Conservation (phyloP, 1,140 invertebrate species). For the Chironomus striatipennis region DNA sequence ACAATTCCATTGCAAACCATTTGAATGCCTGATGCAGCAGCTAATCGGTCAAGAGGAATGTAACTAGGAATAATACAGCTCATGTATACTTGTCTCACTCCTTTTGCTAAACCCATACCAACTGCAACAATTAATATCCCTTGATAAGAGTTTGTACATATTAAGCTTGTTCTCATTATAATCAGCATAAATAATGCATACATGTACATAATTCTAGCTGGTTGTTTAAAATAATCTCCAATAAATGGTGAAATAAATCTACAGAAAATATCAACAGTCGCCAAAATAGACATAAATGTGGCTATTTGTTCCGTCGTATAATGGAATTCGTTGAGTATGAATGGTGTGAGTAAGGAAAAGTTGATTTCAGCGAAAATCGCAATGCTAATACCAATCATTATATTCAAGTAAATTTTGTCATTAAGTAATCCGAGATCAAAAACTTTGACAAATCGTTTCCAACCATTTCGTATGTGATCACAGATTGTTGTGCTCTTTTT, state of each 20-base stretch:
- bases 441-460: slow-evolving; percentile 35
- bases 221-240: slow-evolving; percentile 48
- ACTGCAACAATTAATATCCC: slow-evolving; percentile 22
- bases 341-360: slow-evolving; percentile 55
- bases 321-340: slow-evolving; percentile 51
- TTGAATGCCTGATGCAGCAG: slow-evolving; percentile 55
- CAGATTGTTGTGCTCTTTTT: slow-evolving; percentile 27
- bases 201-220: slow-evolving; percentile 53
- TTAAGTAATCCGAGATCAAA: slow-evolving; percentile 48
- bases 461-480: not conserved
- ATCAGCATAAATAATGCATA: slow-evolving; percentile 50
- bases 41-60: slow-evolving; percentile 50
- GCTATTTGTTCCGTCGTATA: slow-evolving; percentile 49
- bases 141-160: not conserved
- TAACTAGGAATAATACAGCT: slow-evolving; percentile 57
- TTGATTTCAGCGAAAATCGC: slow-evolving; percentile 60
- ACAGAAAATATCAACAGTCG: slow-evolving; percentile 48
- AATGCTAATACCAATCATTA: slow-evolving; percentile 57
- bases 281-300: slow-evolving; percentile 49
- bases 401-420: slow-evolving; percentile 51
- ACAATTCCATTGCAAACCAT: slow-evolving; percentile 53
- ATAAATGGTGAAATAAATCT: slow-evolving; percentile 52
- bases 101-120: slow-evolving; percentile 46
- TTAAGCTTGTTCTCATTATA: slow-evolving; percentile 48
- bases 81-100: slow-evolving; percentile 58